A percentile compares a stretch with the other conserved stretches of the same genome.
phyloP scores from a whole-genome alignment of 2,888 invertebrate species.

The Torymus texanus region DNA sequence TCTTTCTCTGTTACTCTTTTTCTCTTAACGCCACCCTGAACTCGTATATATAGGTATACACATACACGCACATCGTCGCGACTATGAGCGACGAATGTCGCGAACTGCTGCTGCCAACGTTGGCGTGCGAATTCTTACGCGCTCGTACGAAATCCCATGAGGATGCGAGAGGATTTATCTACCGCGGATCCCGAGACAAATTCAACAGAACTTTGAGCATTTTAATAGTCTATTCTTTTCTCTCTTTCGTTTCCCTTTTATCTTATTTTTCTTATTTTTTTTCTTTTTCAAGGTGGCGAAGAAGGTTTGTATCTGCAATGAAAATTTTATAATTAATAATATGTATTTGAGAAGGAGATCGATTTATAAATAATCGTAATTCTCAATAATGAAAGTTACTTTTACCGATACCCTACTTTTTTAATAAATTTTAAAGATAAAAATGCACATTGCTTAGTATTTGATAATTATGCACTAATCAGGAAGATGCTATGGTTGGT shows the following conservation, averaged over 20 bases:
- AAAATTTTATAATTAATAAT: too few species aligned
- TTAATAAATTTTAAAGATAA: too few species aligned
- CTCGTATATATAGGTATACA: too few species aligned
- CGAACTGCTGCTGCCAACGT: background rate
- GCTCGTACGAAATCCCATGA: slow-evolving; percentile 23
- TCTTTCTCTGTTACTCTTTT: background rate
- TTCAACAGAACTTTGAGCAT: slow-evolving; percentile 44
- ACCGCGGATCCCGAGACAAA: slow-evolving; percentile 19
- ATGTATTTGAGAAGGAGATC: too few species aligned
- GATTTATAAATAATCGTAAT: too few species aligned
- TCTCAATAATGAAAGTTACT: too few species aligned
- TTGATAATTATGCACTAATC: too few species aligned
- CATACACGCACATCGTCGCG: too few species aligned
- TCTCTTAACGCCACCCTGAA: background rate
- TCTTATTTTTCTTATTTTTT: background rate
- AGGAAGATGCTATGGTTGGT: too few species aligned
- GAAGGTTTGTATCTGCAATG: too few species aligned
- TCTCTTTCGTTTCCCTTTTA: background rate
- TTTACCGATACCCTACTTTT: too few species aligned
- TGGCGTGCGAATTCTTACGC: slow-evolving; percentile 36
- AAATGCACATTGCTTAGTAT: too few species aligned
- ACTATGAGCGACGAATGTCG: slow-evolving; percentile 15
- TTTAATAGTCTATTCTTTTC: slow-evolving; percentile 30
- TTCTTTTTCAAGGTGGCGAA: background rate
- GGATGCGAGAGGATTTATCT: slow-evolving; percentile 47